phyloP scores from a whole-genome alignment of 2,797 vertebrate genomes.

The Dendrocincla tyrannina region DNA sequence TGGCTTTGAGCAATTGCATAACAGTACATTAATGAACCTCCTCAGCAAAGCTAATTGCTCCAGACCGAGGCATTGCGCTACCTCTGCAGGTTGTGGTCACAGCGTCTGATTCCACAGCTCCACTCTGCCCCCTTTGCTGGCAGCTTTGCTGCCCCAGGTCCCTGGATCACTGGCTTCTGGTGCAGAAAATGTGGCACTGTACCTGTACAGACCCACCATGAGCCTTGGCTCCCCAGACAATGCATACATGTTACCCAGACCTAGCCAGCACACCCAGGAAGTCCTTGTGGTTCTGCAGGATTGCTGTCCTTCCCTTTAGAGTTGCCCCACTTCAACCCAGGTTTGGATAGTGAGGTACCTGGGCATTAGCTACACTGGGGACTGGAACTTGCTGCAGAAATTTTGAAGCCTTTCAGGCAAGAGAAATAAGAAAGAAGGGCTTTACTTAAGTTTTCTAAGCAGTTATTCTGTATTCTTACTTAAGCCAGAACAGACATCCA shows the following conservation, averaged over 20 bases:
- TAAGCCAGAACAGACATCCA: background rate
- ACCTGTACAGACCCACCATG: background rate
- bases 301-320: background rate
- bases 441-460: background rate
- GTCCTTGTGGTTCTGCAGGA: background rate
- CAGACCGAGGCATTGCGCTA: background rate
- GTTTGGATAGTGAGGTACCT: background rate
- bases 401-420: background rate
- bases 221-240: background rate
- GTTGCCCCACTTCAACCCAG: background rate
- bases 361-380: background rate
- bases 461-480: background rate
- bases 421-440: background rate
- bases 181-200: accelerated
- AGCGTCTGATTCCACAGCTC: accelerated
- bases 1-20: background rate
- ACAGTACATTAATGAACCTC: background rate
- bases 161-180: background rate
- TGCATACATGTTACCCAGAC: accelerated
- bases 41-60: background rate
- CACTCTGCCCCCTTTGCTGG: background rate
- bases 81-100: background rate
- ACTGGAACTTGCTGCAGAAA: background rate
- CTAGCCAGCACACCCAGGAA: background rate
- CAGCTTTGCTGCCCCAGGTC: background rate